A percentile compares a stretch with the other conserved stretches of the same genome.
These are phyloP conservation scores for Drosophila prolongata DNA, from an alignment of 2,888 invertebrate genomes.

Conservation along the genomic window DNA sequence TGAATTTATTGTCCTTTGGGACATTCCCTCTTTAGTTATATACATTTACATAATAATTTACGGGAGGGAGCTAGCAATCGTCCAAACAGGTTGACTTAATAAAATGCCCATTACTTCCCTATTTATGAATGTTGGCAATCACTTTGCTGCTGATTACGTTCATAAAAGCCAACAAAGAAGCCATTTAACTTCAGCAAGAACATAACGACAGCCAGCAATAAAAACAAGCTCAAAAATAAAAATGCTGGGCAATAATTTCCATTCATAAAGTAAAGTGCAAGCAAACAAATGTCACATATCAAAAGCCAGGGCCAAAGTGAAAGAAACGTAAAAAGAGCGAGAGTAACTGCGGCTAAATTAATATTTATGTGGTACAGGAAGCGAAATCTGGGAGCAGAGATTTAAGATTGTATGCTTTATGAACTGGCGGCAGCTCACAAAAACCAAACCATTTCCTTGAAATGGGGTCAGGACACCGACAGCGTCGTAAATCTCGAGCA, in stretches of 20 bases:
- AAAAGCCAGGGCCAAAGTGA: slow-evolving; percentile 18
- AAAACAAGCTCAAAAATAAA: slow-evolving; percentile 26
- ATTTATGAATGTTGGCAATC: slow-evolving; percentile 13
- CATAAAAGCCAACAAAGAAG: slow-evolving; percentile 18
- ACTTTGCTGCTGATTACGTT: slow-evolving; percentile 9
- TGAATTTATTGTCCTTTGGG: not conserved
- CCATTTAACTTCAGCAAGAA: slow-evolving; percentile 11
- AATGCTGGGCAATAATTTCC: slow-evolving; percentile 31
- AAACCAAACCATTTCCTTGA: slow-evolving; percentile 16
- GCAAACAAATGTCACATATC: slow-evolving; percentile 47
- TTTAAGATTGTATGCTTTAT: slow-evolving; percentile 59
- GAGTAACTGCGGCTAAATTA: slow-evolving; percentile 70
- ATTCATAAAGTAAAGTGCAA: slow-evolving; percentile 34
- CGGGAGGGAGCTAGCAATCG: not conserved
- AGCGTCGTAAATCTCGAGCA: slow-evolving; percentile 62
- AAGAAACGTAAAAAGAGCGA: slow-evolving; percentile 38
- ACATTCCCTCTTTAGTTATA: not conserved
- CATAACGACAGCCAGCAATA: slow-evolving; percentile 17
- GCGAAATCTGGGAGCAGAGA: slow-evolving; percentile 49
- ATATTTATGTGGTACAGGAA: slow-evolving; percentile 62
- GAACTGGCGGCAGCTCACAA: slow-evolving; percentile 34
- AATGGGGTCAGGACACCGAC: slow-evolving; percentile 43
- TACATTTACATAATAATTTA: not conserved
- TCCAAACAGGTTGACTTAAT: slow-evolving; percentile 12
- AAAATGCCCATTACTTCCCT: slow-evolving; percentile 10